These are phyloP conservation scores for Nycteola revayana DNA, from an alignment of 2,888 invertebrate genomes.

Conservation along the genomic window DNA sequence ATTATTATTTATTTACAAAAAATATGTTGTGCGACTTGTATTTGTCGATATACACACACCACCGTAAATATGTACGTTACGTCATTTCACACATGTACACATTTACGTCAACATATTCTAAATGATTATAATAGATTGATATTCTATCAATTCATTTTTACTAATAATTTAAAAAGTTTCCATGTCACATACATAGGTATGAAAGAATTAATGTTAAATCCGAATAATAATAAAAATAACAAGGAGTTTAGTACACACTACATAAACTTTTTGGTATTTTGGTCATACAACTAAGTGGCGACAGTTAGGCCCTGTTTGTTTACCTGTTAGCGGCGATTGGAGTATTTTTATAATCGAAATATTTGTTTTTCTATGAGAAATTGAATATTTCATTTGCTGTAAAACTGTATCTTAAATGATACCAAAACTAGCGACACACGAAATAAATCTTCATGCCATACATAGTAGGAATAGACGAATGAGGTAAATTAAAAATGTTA, in stretches of 20 bases:
- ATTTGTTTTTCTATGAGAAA: conserved; percentile 37
- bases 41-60: conserved; percentile 17
- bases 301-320: conserved; percentile 61
- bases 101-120: conserved; percentile 18
- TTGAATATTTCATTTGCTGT: conserved; percentile 35
- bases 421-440: conserved; percentile 55
- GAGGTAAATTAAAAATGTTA: conserved; percentile 64
- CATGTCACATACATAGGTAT: conserved; percentile 16
- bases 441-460: conserved; percentile 50
- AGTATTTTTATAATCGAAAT: conserved; percentile 33
- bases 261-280: conserved; percentile 51
- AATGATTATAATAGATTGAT: conserved; percentile 3
- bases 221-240: conserved; percentile 41
- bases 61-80: conserved; percentile 12
- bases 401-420: conserved; percentile 54
- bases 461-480: conserved; percentile 62
- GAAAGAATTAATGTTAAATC: conserved; percentile 26
- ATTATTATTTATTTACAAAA: conserved; percentile 55
- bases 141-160: conserved; percentile 18
- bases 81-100: conserved; percentile 34
- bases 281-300: conserved; percentile 58
- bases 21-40: conserved; percentile 40
- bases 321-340: conserved; percentile 34
- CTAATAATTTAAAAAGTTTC: conserved; percentile 12
- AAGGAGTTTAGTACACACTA: conserved; percentile 54